Conservation (phyloP, 2,797 vertebrate species). For the Pipistrellus nathusii region DNA sequence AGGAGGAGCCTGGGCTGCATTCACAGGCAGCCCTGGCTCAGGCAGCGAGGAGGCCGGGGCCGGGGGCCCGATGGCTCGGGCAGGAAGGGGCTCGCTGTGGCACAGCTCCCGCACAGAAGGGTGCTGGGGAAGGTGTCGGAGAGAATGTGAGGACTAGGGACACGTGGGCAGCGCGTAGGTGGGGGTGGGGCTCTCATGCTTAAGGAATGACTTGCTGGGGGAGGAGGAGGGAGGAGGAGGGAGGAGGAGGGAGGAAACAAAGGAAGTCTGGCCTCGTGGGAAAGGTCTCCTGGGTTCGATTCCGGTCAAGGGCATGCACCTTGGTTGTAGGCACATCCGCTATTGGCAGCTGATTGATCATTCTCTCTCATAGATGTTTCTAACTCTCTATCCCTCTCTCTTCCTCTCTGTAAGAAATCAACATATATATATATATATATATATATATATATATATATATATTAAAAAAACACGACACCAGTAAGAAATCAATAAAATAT, state of each 20-base stretch:
- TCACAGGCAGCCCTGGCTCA: not conserved
- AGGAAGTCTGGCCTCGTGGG: not conserved
- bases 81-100: not conserved
- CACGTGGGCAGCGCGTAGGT: not conserved
- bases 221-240: constrained; percentile 12
- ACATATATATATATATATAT: too few species aligned
- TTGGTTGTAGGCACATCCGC: too few species aligned
- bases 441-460: too few species aligned
- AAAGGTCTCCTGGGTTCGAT: not conserved
- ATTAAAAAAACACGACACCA: too few species aligned
- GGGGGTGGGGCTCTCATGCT: not conserved
- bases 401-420: too few species aligned
- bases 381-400: too few species aligned
- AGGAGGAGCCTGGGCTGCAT: not conserved
- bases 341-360: too few species aligned
- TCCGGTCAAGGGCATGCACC: too few species aligned
- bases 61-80: not conserved
- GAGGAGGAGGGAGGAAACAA: not conserved
- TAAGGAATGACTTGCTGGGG: not conserved
- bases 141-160: not conserved
- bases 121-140: not conserved
- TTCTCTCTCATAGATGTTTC: too few species aligned
- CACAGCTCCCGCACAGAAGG: not conserved
- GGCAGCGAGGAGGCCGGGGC: not conserved
- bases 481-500: too few species aligned